Evolutionary conservation across 2,888 invertebrate genomes (phyloP), one percentile per base, ranked within the genome.

Genomic region (Escarpia spicata): DNA sequence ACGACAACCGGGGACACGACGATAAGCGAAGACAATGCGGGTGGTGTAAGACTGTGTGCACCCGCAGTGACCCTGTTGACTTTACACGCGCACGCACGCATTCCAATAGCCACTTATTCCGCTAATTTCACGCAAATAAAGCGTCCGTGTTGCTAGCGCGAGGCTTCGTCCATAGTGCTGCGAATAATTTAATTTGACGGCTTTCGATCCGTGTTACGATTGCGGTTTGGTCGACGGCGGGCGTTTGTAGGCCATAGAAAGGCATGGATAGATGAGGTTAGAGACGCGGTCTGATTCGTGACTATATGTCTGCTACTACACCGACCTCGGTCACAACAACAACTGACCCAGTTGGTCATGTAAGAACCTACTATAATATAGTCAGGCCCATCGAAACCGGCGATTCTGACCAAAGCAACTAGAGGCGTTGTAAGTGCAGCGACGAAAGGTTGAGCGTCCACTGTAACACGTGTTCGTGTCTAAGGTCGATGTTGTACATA

Each of bases 101-200:
- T 75, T 75, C 75, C 75, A 26, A 75, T 3, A 15, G n/a, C 75
- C 75, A 75, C 75, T 75, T 26, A 75, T 75, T 75, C 75, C 75
- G 75, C 26, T 75, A 75, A 75, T 75, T 75, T 75, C 75, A n/a
- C 75, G 75, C 75, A 75, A 75, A 75, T 75, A 75, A 75, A 75
- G 75, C 75, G 26, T 19, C 75, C 75, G 26, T 75, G 75, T 75
- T 75, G 75, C 75, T n/a, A 26, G n/a, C 75, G 75, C n/a, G 19
- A 75, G 75, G 19, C 75, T 4, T 75, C 75, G 75, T 75, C 75
- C 75, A 75, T 75, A 75, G 75, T 26, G 19, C 26, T 75, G 75
- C 75, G 75, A 75, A 75, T 75, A 75, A 75, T 75, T 75, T 75
- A 75, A 75, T 75, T 75, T 75, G 75, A 75, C 75, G 75, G 75